These are phyloP conservation scores for Clarias pachynema DNA, from an alignment of 2,797 vertebrate species.

Conservation along the genomic window DNA sequence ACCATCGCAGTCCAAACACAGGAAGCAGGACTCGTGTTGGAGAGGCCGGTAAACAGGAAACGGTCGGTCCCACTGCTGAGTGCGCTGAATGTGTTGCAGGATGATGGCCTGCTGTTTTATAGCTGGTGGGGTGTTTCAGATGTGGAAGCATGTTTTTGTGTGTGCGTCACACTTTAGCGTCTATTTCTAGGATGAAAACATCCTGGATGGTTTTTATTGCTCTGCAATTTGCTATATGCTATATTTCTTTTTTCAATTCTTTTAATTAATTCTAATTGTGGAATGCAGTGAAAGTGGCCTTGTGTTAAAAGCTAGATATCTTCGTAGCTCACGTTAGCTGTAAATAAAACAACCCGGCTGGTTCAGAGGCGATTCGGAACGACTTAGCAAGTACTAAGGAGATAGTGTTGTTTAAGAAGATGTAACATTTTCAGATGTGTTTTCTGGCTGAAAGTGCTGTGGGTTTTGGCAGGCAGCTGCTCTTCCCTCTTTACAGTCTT, in stretches of 20 bases:
- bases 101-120: slow-evolving; percentile 8
- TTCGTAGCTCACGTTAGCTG: too few species aligned
- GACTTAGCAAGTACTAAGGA: too few species aligned
- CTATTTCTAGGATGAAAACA: neutral
- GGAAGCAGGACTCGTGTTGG: slow-evolving; percentile 38
- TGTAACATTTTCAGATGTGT: too few species aligned
- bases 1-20: slow-evolving; percentile 44
- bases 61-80: neutral
- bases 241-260: too few species aligned
- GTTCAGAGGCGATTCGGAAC: too few species aligned
- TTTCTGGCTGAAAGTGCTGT: too few species aligned
- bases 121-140: neutral
- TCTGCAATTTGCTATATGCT: neutral
- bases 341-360: too few species aligned
- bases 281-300: neutral
- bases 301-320: neutral
- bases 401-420: too few species aligned
- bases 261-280: too few species aligned
- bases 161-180: neutral
- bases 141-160: neutral
- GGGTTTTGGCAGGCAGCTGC: too few species aligned
- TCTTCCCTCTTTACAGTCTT: too few species aligned
- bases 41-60: slow-evolving; percentile 52
- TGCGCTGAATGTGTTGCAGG: neutral
- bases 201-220: neutral